phyloP scores from a whole-genome alignment of 2,888 invertebrate species.

The Morinoia aosen region DNA sequence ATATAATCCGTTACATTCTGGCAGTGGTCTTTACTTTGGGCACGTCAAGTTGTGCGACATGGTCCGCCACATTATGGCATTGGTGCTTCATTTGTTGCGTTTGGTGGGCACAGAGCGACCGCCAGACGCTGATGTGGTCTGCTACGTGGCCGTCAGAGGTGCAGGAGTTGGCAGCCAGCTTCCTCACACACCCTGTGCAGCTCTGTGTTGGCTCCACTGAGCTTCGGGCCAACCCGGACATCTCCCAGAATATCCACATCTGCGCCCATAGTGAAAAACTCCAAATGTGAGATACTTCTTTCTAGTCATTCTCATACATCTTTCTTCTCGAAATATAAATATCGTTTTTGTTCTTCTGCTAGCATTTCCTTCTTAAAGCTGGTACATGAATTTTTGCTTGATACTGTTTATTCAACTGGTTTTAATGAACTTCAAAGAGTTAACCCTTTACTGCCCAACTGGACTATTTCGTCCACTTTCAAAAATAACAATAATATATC shows the following conservation, averaged over 20 bases:
- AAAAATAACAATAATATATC: too few relatives aligned
- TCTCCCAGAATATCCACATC: conserved; percentile 46
- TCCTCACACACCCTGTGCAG: conserved; percentile 50
- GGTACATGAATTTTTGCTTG: background rate
- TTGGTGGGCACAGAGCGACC: background rate
- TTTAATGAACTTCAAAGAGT: background rate
- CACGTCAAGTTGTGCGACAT: background rate
- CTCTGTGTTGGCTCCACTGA: conserved; percentile 55
- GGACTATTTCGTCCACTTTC: too few relatives aligned
- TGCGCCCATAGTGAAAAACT: background rate
- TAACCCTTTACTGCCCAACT: too few relatives aligned
- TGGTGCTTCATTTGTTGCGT: background rate
- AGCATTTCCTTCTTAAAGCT: background rate
- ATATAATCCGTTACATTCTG: background rate
- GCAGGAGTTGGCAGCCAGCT: conserved; percentile 43
- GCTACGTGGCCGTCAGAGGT: conserved; percentile 57
- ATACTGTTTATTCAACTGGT: background rate
- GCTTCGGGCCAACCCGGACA: conserved; percentile 49
- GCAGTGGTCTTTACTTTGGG: background rate
- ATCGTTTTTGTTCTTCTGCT: background rate
- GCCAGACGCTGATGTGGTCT: conserved; percentile 58
- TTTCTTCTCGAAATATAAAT: background rate
- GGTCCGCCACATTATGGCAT: conserved; percentile 51
- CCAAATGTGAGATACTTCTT: background rate
- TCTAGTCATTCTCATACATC: background rate